Percentiles rank a stretch among this genome's conserved stretches.
Conservation (phyloP, 1,140 invertebrate species). For the Maconellicoccus hirsutus region DNA sequence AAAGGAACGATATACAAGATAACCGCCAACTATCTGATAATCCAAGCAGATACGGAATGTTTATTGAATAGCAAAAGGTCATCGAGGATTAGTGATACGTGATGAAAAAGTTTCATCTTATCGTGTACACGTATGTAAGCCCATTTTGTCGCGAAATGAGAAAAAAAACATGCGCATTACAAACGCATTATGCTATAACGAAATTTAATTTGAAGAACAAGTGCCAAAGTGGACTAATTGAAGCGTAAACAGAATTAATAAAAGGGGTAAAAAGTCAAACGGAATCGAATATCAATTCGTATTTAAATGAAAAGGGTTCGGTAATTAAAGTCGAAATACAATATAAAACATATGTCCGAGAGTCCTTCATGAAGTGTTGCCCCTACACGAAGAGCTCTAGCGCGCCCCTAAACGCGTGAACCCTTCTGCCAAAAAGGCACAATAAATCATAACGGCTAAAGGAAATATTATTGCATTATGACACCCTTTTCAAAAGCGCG, state of each 20-base stretch:
- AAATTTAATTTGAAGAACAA: not conserved
- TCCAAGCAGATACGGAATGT: not conserved
- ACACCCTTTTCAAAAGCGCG: constrained; percentile 13
- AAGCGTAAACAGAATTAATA: constrained; percentile 16
- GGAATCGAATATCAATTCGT: constrained; percentile 20
- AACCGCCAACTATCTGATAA: not conserved
- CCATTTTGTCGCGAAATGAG: no score
- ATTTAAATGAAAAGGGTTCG: not conserved
- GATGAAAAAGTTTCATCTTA: not conserved
- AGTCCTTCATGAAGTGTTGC: constrained; percentile 17
- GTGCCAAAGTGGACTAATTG: constrained; percentile 16
- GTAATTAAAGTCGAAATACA: constrained; percentile 15
- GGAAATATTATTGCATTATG: constrained; percentile 22
- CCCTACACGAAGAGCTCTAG: constrained; percentile 13
- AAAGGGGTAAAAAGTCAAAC: constrained; percentile 19
- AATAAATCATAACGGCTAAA: constrained; percentile 22
- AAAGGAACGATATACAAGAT: not conserved
- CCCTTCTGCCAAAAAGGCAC: not conserved
- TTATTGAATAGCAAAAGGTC: not conserved
- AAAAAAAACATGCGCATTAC: not conserved
- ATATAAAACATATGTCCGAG: constrained; percentile 21
- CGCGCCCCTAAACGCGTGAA: constrained; percentile 16
- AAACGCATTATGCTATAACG: not conserved
- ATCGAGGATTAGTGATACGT: not conserved
- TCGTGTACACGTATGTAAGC: not conserved